Evolutionary conservation across 2,888 invertebrate genomes (phyloP), one percentile per base, ranked within the genome.

Genomic region (Perizoma affinitatum): DNA sequence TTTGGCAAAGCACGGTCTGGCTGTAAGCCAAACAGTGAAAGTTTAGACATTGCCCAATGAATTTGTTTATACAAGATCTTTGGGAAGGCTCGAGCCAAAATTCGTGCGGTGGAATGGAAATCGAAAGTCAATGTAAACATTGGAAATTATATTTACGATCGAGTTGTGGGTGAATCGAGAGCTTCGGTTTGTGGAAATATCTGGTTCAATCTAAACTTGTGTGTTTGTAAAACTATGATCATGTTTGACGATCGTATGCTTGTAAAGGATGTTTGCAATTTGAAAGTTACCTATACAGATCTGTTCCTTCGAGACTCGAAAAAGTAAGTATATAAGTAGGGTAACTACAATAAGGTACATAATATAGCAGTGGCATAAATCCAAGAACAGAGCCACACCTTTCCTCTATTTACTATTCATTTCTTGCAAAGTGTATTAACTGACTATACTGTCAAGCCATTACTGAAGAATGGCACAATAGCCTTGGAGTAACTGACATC

Each of bases 21-120:
- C 89, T 72, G 67, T 53, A 60, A 67, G 87, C 91, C 91, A 91
- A 84, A 73, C 72, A 83, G 91, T 80, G 90, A 91, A 88, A 91
- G 91, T 90, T 87, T 79, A 69, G 78, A 82, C 86, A 82, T 87
- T 86, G 84, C 86, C 88, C 83, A 87, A 84, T 82, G 76, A 82
- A 84, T 86, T 87, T 88, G 86, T 88, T 88, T 88, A 83, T 84
- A 83, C 77, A 80, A 78, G 79, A 77, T 73, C 63, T 61, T 71
- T 69, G 51, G 63, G 66, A 65, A 67, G 76, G 72, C 73, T 69
- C 70, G 81, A 79, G 85, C 85, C 83, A 80, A 82, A 77, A 82
- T 78, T 80, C 71, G 71, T 71, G 70, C 65, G 71, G 66, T 63
- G 71, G 67, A 70, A 75, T 75, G 75, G 80, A 84, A 83, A 86